These are phyloP conservation scores for Mormyrops attenuatus DNA, from an alignment of 2,797 vertebrate species.

Conservation along the genomic window DNA sequence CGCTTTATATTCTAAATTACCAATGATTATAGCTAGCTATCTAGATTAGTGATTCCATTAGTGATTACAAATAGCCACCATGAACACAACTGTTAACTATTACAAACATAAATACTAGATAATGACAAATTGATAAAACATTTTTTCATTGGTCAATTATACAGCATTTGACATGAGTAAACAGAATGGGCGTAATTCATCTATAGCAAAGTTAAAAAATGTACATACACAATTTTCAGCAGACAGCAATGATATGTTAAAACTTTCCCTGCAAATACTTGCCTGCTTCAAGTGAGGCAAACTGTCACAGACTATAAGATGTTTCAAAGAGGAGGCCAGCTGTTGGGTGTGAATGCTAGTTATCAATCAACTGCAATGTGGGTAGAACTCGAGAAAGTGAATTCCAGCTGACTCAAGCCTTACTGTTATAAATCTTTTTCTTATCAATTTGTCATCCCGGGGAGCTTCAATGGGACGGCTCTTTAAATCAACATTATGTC, in stretches of 20 bases:
- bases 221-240: not conserved
- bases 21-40: not conserved
- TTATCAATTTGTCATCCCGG: not conserved
- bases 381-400: not conserved
- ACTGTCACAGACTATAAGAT: not conserved
- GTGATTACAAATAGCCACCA: not conserved
- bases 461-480: not conserved
- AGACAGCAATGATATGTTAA: not conserved
- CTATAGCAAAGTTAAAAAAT: not conserved
- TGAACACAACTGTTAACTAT: not conserved
- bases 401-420: not conserved
- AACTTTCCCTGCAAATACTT: not conserved
- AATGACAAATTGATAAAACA: not conserved
- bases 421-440: not conserved
- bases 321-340: not conserved
- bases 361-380: conserved; percentile 3
- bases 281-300: not conserved
- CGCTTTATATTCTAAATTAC: not conserved
- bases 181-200: not conserved
- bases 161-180: not conserved
- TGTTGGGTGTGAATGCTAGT: not conserved
- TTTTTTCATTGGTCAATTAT: not conserved
- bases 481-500: not conserved
- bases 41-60: not conserved
- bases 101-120: not conserved